Evolutionary conservation across 2,797 vertebrate species (phyloP).

Genomic region (Sternotherus odoratus): DNA sequence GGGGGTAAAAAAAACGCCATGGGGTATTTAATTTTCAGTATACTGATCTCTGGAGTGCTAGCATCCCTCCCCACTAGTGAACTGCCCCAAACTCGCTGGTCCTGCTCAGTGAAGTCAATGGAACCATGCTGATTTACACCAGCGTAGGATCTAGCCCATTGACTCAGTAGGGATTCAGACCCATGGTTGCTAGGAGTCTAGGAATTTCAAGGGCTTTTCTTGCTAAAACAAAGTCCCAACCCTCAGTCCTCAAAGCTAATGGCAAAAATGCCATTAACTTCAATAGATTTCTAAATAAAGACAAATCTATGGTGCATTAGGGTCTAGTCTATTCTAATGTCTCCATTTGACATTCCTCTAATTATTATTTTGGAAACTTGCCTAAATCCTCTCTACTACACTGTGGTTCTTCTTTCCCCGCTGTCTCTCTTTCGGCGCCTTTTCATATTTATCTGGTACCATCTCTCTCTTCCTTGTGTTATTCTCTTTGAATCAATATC

Average conservation of each 20-base stretch:
- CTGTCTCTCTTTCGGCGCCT: not conserved
- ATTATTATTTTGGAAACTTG: not conserved
- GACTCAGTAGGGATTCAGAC: not conserved
- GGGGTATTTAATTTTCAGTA: not conserved
- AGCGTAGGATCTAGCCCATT: not conserved
- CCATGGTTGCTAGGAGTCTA: not conserved
- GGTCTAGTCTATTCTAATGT: not conserved
- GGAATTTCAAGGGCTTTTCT: not conserved
- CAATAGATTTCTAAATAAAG: not conserved
- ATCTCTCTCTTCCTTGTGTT: not conserved
- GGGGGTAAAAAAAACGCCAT: not conserved
- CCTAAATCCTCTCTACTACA: not conserved
- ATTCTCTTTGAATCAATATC: not conserved
- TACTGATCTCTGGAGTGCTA: fast-evolving
- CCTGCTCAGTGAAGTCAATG: not conserved
- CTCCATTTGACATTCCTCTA: not conserved
- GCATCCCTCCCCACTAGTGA: fast-evolving
- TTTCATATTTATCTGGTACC: fast-evolving
- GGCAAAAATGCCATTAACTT: not conserved
- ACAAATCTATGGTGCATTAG: not conserved
- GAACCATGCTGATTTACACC: not conserved
- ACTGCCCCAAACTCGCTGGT: not conserved
- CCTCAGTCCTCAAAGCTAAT: not conserved
- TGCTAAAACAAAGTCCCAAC: not conserved
- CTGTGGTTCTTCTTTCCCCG: fast-evolving